Evolutionary conservation across 2,113 vertebrate species (phyloP), one percentile per base, ranked within the genome.

Genomic region (Vulpes vulpes): DNA sequence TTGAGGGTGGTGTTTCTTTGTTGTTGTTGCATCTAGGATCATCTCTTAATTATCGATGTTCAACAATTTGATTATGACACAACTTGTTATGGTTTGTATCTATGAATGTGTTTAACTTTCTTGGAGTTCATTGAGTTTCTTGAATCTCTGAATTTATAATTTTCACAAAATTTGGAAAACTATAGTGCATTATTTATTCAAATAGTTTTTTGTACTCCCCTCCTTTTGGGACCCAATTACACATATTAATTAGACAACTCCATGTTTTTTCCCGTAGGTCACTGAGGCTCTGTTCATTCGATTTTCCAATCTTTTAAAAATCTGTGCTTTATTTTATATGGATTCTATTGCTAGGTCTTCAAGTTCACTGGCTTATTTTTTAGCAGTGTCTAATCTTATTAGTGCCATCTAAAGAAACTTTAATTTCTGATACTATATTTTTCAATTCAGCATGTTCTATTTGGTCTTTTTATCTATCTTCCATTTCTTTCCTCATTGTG

Each of bases 131-230:
- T 22, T 62, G 32, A 83, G 22, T 76, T 74, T 67, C 49, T 76
- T 83, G 20, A 38, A 81, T 96, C 87, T 74, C 65, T n/a, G 64
- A 76, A 59, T 88, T 74, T 83, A 64, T 76, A 35, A 83, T 35
- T 86, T 92, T 23, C 38, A 53, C 84, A 91, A 86, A 83, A 43
- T 65, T 95, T 84, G 35, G 59, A 81, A 89, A 83, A 91, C 27
- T 32, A n/a, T 80, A 73, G 32, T 55, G 32, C 32, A 71, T 53
- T 88, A 30, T 78, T 85, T 91, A 69, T 51, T 83, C 38, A 89
- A 83, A 59, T 53, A 59, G 20, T 35, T 78, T 96, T 80, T 65
- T 83, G 15, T 59, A 22, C 25, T 73, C 8, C 3, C n/a, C 19
- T 57, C n/a, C 38, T 59, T 79, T 78, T 8, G 49, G 60, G n/a